Percentiles rank a stretch among this genome's conserved stretches.
phyloP scores from a whole-genome alignment of 2,888 invertebrate species.

The Tuberolachnus salignus region DNA sequence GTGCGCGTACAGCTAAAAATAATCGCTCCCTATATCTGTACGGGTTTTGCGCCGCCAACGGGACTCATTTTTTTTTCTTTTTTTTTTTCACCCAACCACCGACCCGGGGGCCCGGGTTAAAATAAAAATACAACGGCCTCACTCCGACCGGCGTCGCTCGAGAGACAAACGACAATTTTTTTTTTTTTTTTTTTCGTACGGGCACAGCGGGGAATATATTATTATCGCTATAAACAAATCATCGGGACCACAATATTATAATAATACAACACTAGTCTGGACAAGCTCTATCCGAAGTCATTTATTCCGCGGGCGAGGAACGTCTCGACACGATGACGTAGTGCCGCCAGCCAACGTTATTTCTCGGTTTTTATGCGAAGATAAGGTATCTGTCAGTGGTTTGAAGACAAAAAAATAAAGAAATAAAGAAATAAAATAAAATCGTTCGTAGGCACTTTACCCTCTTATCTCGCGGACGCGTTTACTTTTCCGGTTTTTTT shows the following conservation, averaged over 20 bases:
- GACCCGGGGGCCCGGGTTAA: no score
- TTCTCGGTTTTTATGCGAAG: neutral
- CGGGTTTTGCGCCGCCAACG: no score
- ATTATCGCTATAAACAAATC: slow-evolving; percentile 10
- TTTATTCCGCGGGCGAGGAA: slow-evolving; percentile 2
- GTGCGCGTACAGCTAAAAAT: no score
- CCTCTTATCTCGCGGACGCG: neutral
- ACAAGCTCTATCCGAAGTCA: slow-evolving; percentile 29
- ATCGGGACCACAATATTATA: neutral
- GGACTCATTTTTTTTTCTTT: neutral
- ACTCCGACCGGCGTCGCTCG: neutral
- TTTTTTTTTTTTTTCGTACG: neutral
- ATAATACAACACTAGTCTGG: neutral
- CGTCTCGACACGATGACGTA: neutral
- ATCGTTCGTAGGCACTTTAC: no score
- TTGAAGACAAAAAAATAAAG: neutral
- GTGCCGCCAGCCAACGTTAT: neutral
- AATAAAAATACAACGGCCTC: neutral
- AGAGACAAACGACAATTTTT: slow-evolving; percentile 7
- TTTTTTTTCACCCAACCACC: neutral
- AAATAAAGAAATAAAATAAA: no score
- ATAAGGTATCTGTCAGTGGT: neutral
- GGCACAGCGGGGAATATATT: neutral
- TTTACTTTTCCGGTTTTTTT: neutral
- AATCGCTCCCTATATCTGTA: no score